These are phyloP conservation scores for Phoebastria nigripes DNA, from an alignment of 2,797 vertebrate species.

Conservation along the genomic window DNA sequence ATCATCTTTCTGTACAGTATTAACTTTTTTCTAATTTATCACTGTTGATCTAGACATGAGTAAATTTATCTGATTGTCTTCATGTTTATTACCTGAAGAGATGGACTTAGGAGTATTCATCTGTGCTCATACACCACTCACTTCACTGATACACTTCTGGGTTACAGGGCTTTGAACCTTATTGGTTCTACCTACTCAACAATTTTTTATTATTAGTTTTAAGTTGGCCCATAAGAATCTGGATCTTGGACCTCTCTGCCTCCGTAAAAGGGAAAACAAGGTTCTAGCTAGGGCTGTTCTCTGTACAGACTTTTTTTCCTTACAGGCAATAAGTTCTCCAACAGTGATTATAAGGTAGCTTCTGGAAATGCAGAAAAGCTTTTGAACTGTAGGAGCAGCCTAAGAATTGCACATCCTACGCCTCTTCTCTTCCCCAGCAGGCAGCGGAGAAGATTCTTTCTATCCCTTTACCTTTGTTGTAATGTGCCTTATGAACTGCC, in stretches of 20 bases:
- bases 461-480: background rate
- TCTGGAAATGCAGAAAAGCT: background rate
- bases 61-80: background rate
- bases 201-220: background rate
- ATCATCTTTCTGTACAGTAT: background rate
- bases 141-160: background rate
- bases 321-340: background rate
- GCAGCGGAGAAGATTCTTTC: background rate
- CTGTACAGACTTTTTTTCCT: background rate
- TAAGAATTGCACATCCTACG: background rate
- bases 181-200: background rate
- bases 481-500: background rate
- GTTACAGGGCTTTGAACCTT: background rate
- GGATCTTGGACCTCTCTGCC: background rate
- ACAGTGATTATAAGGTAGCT: background rate
- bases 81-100: background rate
- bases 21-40: background rate
- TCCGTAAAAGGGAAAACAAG: background rate
- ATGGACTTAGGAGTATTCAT: background rate
- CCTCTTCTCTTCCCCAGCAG: background rate
- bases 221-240: background rate
- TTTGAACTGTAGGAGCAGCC: background rate
- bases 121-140: accelerated
- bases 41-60: background rate
- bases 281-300: background rate